These are phyloP conservation scores for Pilophorus perplexus DNA, from an alignment of 2,888 invertebrate genomes.

Conservation along the genomic window DNA sequence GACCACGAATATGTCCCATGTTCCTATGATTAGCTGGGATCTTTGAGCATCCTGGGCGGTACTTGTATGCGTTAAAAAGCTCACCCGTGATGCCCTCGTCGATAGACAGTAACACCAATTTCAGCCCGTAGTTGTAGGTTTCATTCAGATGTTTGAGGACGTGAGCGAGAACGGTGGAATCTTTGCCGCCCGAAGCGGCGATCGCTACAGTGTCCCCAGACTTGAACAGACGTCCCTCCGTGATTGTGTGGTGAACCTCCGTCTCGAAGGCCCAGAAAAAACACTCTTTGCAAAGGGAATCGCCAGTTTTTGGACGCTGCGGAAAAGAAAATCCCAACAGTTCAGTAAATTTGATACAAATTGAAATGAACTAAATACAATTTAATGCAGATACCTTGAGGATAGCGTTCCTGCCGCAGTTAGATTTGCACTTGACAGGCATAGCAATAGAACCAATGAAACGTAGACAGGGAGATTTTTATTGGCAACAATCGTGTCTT, in stretches of 20 bases:
- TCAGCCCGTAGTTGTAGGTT: slow-evolving; percentile 82
- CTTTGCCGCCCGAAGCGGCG: slow-evolving; percentile 92
- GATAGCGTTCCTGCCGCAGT: slow-evolving; percentile 72
- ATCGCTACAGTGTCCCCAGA: slow-evolving; percentile 84
- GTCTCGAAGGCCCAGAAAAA: slow-evolving; percentile 91
- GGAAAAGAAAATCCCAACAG: slow-evolving; percentile 52
- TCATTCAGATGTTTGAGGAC: slow-evolving; percentile 88
- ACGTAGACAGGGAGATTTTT: no score
- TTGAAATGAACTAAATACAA: no score
- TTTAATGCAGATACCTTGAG: no score
- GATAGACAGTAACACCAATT: slow-evolving; percentile 87
- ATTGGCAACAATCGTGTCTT: no score
- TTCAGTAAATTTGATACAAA: no score
- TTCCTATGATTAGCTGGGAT: no score
- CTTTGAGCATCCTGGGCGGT: no score
- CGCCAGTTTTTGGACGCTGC: slow-evolving; percentile 86
- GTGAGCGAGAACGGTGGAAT: slow-evolving; percentile 96
- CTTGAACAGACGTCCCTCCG: slow-evolving; percentile 74
- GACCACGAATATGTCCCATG: no score
- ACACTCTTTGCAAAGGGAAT: slow-evolving; percentile 89
- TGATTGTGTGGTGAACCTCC: slow-evolving; percentile 90
- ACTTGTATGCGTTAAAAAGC: no score
- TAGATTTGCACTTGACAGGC: slow-evolving; percentile 67
- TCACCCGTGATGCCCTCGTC: slow-evolving; percentile 94
- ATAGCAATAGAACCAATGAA: no score